Base-by-base conservation (phyloP, 1,140 invertebrate species). In the Mercenaria mercenaria region DNA sequence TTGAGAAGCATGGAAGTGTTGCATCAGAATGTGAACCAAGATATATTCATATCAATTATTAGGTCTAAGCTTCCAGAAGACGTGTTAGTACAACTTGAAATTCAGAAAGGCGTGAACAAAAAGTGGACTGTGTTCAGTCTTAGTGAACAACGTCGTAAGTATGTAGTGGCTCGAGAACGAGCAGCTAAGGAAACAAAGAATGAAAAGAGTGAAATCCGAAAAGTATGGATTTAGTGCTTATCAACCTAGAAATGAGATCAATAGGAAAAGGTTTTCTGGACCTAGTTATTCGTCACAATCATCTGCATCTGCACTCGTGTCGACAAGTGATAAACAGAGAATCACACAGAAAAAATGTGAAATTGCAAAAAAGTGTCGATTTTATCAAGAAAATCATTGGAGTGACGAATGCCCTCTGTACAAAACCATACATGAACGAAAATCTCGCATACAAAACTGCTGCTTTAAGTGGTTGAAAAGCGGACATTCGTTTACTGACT, bases 21-120 rank as follows among this genome's bases (percentile, higher is more conserved):
- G 32, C 11, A 59, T 26, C 43, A 80, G 47, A 80, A 59, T 80
- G 47, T 80, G 18, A 32, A 80, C 32, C 39, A 80, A 80, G 50
- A 59, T 80, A 59, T 80, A 29, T 80, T 52, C 29, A 10, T 80
- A 15, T 80, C 77, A 26, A 80, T 80, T n/a, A 26, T 80, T 23
- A 11, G 50, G 43, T 52, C 43, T 13, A 80, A 52, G 29, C 77
- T 50, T 15, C 77, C 77, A 26, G 50, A 59, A 29, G 77, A 80
- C 32, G 47, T 80, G 20, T 34, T 50, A 32, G n/a, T 80, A 0
- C 47, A 52, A 32, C 50, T 80, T 2, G 77, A 80, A 52, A 80
- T 80, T n/a, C 77, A 52, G 26, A 80, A 80, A 37, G 77, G 50
- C 50, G 77, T 34, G n/a, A 29, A 80, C 34, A 52, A 11, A 1